Evolutionary conservation across 2,113 vertebrate genomes (phyloP), one percentile per base, ranked within the genome.

Genomic region (Phylloscopus trochiloides): DNA sequence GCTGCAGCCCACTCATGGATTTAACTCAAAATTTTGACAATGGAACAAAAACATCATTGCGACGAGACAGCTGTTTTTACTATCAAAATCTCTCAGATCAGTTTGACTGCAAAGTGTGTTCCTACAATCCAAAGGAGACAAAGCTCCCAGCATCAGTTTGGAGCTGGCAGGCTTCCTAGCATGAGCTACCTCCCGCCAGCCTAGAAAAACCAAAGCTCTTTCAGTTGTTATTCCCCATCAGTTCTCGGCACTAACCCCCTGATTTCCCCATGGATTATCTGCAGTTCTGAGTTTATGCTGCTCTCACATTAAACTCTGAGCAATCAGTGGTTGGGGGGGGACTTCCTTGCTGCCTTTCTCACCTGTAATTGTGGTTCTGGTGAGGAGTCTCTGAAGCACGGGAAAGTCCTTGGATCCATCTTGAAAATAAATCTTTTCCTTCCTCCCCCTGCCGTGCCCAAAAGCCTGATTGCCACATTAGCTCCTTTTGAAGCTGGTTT

Each of bases 181-280:
- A 80, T 62, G 87, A 94, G 77, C 70, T 94, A 61, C 91, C 94
- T 97, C 94, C 94, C 34, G 57, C 93, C 72, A 40, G 93, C 90
- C 96, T 88, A 82, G 88, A 73, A 96, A 96, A 96, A 92, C 86
- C 92, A 74, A 96, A 96, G 72, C 78, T 90, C 93, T 92, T 91
- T 97, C 94, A 91, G 91, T 96, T 96, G 94, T 94, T 94, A 90
- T 92, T 96, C 92, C 76, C 86, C 93, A 86, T 92, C 95, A 93
- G 79, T 96, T 92, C 95, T 92, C 83, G 22, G 86, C 77, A 58
- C 85, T 96, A 95, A 93, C 82, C 81, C 80, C 54, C 74, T 92
- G 72, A 96, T 96, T 96, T 96, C 93, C 94, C 91, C 24, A 8
- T 1, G 48, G 93, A 50, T 96, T 92, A 66, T 81, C 88, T 89